These are phyloP conservation scores for Chrysolina haemoptera DNA, from an alignment of 2,888 invertebrate species.

Conservation along the genomic window DNA sequence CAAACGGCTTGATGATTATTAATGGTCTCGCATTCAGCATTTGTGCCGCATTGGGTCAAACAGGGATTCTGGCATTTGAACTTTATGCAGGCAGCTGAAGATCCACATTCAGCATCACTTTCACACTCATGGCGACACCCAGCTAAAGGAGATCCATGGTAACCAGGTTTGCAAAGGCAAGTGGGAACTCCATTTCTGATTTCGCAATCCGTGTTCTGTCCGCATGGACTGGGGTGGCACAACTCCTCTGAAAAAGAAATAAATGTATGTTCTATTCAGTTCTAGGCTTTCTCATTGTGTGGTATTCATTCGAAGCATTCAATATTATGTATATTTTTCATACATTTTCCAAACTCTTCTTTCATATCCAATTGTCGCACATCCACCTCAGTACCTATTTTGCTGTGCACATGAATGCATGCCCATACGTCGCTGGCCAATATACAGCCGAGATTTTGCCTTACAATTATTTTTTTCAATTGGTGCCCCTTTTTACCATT, in stretches of 20 bases:
- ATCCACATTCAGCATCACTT: conserved; percentile 80
- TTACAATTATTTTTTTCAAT: too few species aligned
- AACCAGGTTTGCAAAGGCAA: conserved; percentile 85
- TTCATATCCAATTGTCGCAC: too few species aligned
- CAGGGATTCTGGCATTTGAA: conserved; percentile 86
- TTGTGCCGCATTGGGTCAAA: conserved; percentile 79
- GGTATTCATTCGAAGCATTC: too few species aligned
- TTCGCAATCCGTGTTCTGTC: conserved; percentile 85
- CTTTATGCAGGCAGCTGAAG: conserved; percentile 80
- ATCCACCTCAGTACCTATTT: too few species aligned
- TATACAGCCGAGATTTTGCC: too few species aligned
- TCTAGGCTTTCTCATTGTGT: neutral
- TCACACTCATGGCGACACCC: conserved; percentile 91
- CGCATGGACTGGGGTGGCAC: conserved; percentile 88
- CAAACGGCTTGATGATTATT: conserved; percentile 83
- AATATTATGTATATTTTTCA: too few species aligned
- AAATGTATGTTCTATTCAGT: neutral
- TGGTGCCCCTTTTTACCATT: too few species aligned
- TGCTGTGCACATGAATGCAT: too few species aligned
- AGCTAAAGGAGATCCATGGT: conserved; percentile 81
- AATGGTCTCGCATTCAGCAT: conserved; percentile 84
- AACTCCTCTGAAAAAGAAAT: conserved; percentile 78
- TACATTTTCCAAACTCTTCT: too few species aligned
- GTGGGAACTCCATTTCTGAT: conserved; percentile 83
- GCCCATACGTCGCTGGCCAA: too few species aligned